Percentiles rank a stretch among this genome's conserved stretches.
Evolutionary conservation across 1,140 invertebrate species (phyloP).

Genomic region (Achatina immaculata): DNA sequence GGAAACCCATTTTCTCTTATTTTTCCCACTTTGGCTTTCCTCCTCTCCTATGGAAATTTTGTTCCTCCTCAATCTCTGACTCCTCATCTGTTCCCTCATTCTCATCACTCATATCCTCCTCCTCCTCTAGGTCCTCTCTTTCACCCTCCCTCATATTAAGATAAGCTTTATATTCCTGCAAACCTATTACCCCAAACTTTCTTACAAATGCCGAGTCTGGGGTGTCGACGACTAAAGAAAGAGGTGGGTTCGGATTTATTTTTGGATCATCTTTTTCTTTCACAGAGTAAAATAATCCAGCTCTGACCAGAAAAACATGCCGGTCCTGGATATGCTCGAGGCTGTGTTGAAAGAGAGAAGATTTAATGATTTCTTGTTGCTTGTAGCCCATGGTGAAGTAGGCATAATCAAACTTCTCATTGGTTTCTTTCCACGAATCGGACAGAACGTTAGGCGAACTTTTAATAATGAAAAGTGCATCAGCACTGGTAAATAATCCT

Average conservation of each 20-base stretch:
- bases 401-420: constrained; percentile 29
- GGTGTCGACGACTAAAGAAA: neutral
- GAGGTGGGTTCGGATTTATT: constrained; percentile 28
- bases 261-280: constrained; percentile 30
- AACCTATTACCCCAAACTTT: neutral
- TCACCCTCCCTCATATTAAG: constrained; percentile 19
- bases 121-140: constrained; percentile 22
- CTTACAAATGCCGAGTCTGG: neutral
- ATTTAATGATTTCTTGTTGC: neutral
- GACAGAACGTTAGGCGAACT: constrained; percentile 20
- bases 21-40: neutral
- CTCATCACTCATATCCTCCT: neutral
- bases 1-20: neutral
- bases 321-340: constrained; percentile 20
- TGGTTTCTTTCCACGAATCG: constrained; percentile 5
- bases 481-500: constrained; percentile 4
- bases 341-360: neutral
- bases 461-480: neutral
- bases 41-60: neutral
- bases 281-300: constrained; percentile 12
- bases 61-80: neutral
- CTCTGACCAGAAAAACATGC: constrained; percentile 16
- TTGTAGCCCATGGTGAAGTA: constrained; percentile 28
- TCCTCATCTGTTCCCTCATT: neutral
- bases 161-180: constrained; percentile 21